phyloP scores from a whole-genome alignment of 2,113 vertebrate genomes.

The Callocephalon fimbriatum region DNA sequence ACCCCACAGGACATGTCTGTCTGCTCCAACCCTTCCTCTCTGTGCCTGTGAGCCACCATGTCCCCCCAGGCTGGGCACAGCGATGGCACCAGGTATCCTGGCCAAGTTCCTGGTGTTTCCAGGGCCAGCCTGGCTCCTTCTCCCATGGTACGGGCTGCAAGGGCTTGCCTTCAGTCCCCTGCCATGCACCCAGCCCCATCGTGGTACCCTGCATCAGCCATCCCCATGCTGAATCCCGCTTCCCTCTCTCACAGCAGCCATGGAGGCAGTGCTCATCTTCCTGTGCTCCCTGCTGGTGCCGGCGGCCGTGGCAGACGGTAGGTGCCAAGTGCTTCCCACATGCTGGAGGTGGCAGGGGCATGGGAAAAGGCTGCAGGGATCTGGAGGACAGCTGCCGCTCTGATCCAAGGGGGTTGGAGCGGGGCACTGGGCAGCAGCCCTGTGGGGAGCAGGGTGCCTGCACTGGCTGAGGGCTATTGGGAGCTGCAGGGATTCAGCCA shows the following conservation, averaged over 20 bases:
- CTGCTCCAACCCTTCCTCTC: background rate
- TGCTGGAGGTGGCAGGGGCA: background rate
- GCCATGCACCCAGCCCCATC: fast-evolving
- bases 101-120: fast-evolving
- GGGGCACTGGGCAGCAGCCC: fast-evolving
- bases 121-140: background rate
- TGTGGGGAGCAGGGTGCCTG: fast-evolving
- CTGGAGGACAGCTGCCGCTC: fast-evolving
- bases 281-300: constrained; percentile 88
- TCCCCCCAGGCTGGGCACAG: fast-evolving
- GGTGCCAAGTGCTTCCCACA: background rate
- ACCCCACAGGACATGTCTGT: background rate
- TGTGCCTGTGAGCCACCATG: fast-evolving
- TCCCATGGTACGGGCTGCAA: background rate
- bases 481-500: background rate
- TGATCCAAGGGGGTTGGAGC: fast-evolving
- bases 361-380: fast-evolving
- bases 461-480: background rate
- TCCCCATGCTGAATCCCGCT: background rate
- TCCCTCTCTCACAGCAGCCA: constrained; percentile 80
- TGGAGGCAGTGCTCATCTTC: constrained; percentile 88
- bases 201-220: fast-evolving
- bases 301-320: constrained; percentile 79
- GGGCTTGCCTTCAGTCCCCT: background rate
- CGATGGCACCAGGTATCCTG: fast-evolving